phyloP scores from a whole-genome alignment of 2,888 invertebrate species.

The Philereme transversata region DNA sequence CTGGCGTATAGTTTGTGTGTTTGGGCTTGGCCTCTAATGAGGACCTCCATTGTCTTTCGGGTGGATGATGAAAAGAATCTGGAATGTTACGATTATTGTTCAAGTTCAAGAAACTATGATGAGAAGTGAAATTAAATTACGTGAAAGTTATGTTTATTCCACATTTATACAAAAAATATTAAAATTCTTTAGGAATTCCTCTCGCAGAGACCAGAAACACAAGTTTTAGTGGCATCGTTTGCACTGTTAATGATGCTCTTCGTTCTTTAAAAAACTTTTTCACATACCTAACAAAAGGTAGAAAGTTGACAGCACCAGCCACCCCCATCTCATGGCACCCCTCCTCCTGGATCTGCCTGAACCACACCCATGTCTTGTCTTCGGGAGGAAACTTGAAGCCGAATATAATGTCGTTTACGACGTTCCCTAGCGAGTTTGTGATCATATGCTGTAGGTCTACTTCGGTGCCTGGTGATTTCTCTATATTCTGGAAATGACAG shows the following conservation, averaged over 20 bases:
- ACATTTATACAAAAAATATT: too few relatives aligned
- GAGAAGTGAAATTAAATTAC: too few relatives aligned
- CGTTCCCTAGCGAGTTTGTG: conserved; percentile 90
- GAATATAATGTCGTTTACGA: conserved; percentile 90
- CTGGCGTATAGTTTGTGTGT: conserved; percentile 89
- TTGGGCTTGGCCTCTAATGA: conserved; percentile 88
- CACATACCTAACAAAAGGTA: conserved; percentile 89
- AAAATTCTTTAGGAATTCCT: too few relatives aligned
- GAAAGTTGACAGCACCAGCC: conserved; percentile 92
- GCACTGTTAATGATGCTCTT: too few relatives aligned
- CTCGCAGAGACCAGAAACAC: too few relatives aligned
- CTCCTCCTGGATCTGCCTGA: conserved; percentile 91
- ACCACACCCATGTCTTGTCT: conserved; percentile 90
- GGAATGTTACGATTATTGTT: conserved; percentile 13
- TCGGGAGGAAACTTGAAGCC: conserved; percentile 88
- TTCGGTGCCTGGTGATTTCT: conserved; percentile 51
- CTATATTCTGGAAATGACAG: conserved; percentile 57
- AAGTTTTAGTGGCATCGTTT: too few relatives aligned
- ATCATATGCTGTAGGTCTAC: conserved; percentile 83
- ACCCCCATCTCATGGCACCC: conserved; percentile 93
- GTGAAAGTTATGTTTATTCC: too few relatives aligned
- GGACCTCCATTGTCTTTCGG: conserved; percentile 85
- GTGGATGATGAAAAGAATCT: conserved; percentile 86
- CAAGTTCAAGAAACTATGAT: background rate
- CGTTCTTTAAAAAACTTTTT: background rate